These are phyloP conservation scores for Tenrec ecaudatus DNA, from an alignment of 2,113 vertebrate genomes.

Conservation along the genomic window DNA sequence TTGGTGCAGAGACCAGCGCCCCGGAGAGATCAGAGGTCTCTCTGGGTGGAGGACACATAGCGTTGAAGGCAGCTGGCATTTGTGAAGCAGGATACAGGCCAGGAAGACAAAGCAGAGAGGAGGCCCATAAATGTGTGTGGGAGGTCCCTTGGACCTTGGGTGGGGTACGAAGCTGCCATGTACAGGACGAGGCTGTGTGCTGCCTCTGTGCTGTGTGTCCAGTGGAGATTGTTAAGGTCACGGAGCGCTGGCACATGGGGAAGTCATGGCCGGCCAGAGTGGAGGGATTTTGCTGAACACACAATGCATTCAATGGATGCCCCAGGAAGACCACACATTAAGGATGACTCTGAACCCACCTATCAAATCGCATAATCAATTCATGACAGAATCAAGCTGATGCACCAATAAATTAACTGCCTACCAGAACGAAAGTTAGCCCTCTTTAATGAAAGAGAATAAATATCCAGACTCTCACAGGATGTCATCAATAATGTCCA, in stretches of 20 bases:
- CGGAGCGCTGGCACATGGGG: neutral
- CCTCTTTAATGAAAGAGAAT: conserved; percentile 24
- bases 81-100: neutral
- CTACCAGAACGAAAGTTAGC: neutral
- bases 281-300: neutral
- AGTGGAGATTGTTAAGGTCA: neutral
- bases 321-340: neutral
- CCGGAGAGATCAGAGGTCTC: neutral
- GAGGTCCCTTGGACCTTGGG: neutral
- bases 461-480: neutral
- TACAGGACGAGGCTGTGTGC: neutral
- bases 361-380: neutral
- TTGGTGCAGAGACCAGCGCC: neutral
- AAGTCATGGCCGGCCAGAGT: neutral
- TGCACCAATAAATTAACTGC: neutral
- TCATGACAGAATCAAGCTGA: neutral
- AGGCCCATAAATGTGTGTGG: neutral
- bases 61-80: neutral
- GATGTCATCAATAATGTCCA: neutral
- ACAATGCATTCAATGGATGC: neutral
- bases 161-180: neutral
- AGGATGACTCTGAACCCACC: neutral
- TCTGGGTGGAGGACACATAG: neutral
- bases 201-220: neutral
- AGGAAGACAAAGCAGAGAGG: neutral